These are phyloP conservation scores for Papilio glaucus DNA, from an alignment of 1,140 invertebrate species.

Conservation along the genomic window DNA sequence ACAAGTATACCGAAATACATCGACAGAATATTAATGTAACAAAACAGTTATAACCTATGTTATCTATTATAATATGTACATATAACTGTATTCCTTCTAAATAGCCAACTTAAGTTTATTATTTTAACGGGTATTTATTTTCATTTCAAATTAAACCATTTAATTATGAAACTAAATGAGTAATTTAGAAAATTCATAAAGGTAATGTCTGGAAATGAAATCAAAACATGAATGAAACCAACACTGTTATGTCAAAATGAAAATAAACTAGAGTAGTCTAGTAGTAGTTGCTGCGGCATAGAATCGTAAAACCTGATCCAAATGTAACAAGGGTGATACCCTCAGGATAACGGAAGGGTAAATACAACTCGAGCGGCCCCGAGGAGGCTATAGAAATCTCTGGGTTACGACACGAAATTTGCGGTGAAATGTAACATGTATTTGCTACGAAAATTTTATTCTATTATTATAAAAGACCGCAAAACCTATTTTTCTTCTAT, in stretches of 20 bases:
- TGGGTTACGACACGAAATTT: conserved; percentile 1
- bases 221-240: neutral
- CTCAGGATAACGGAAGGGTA: neutral
- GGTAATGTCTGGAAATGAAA: neutral
- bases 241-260: neutral
- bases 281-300: neutral
- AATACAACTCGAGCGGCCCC: neutral
- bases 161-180: too few relatives aligned
- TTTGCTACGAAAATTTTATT: neutral
- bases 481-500: too few relatives aligned
- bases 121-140: too few relatives aligned
- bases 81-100: too few relatives aligned
- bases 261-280: neutral
- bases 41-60: too few relatives aligned
- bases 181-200: too few relatives aligned
- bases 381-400: neutral
- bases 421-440: neutral
- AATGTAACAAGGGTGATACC: conserved; percentile 5
- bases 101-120: too few relatives aligned
- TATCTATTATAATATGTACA: too few relatives aligned
- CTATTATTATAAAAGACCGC: too few relatives aligned
- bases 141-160: too few relatives aligned
- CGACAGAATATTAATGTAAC: neutral
- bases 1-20: neutral
- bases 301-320: conserved; percentile 5